A percentile compares a stretch with the other conserved stretches of the same genome.
phyloP scores from a whole-genome alignment of 2,113 vertebrate species.

The Mixornis gularis region DNA sequence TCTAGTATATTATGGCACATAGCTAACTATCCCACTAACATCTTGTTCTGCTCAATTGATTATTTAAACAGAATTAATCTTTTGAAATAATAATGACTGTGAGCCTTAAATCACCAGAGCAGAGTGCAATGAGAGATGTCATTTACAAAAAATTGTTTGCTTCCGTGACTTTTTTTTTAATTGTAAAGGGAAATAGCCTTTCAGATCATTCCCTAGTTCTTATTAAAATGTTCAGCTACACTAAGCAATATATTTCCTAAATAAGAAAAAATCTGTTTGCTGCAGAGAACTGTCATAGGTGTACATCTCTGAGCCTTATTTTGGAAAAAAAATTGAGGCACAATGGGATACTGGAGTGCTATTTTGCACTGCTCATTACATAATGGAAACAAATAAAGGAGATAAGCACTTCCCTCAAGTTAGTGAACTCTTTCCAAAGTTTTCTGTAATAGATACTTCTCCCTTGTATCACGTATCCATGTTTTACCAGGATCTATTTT shows the following conservation, averaged over 20 bases:
- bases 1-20: conserved; percentile 20
- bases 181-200: background rate
- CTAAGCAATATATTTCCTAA: background rate
- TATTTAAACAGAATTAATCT: conserved; percentile 38
- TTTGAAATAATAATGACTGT: background rate
- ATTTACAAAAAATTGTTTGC: background rate
- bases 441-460: background rate
- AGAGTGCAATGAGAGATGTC: background rate
- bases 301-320: background rate
- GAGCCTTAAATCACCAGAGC: background rate
- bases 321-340: background rate
- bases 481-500: background rate
- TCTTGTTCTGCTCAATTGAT: conserved; percentile 10
- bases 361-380: background rate
- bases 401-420: background rate
- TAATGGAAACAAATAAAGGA: conserved; percentile 19
- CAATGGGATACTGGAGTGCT: background rate
- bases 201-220: background rate
- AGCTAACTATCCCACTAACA: background rate
- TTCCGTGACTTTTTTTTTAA: background rate
- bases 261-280: background rate
- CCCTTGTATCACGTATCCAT: background rate
- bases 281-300: background rate
- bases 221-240: background rate
- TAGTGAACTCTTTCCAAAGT: background rate